phyloP scores from a whole-genome alignment of 2,113 vertebrate genomes.

The Chroicocephalus ridibundus region DNA sequence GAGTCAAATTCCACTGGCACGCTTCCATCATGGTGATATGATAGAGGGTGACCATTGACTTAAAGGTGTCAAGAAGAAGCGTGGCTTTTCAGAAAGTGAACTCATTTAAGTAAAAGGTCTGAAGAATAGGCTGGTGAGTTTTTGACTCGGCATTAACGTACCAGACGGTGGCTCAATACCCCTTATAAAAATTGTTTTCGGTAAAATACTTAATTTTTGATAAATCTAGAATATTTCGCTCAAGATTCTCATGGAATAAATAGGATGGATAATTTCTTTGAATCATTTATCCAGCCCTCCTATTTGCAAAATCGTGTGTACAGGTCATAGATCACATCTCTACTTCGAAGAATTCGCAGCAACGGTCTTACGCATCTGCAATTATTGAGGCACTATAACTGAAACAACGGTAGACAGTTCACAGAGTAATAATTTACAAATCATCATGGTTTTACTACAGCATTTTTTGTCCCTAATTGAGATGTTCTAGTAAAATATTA shows the following conservation, averaged over 20 bases:
- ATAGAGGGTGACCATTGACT: background rate
- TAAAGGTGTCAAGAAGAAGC: background rate
- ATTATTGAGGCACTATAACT: background rate
- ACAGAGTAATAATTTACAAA: background rate
- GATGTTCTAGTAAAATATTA: background rate
- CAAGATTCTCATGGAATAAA: background rate
- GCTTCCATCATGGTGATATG: background rate
- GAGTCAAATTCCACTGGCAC: background rate
- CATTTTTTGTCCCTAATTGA: background rate
- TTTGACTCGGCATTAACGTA: rapidly evolving
- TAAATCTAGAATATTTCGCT: background rate
- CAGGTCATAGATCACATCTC: background rate
- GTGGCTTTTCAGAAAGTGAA: background rate
- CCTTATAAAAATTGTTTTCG: rapidly evolving
- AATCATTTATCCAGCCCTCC: background rate
- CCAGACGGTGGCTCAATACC: background rate
- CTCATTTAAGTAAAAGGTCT: background rate
- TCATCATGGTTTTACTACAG: background rate
- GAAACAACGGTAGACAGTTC: background rate
- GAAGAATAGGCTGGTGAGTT: background rate
- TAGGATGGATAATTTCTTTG: background rate
- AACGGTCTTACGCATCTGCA: background rate
- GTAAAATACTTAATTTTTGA: background rate
- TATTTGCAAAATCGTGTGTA: background rate
- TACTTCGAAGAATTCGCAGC: background rate